phyloP scores from a whole-genome alignment of 1,140 invertebrate species.

The Nymphalis io region DNA sequence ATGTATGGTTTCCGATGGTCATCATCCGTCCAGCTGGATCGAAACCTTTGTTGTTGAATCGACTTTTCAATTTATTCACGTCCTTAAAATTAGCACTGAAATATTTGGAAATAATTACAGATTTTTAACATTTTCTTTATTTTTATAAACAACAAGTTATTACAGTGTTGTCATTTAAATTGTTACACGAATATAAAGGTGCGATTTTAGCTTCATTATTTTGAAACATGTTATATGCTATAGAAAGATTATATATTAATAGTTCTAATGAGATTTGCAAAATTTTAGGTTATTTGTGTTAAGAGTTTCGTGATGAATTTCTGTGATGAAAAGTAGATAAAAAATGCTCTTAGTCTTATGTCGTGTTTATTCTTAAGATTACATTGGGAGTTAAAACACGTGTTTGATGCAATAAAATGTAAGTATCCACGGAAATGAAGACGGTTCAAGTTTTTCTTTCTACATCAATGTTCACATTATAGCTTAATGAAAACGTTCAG shows the following conservation, averaged over 20 bases:
- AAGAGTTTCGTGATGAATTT: too few species aligned
- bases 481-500: slow-evolving; percentile 21
- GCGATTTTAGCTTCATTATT: too few species aligned
- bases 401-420: slow-evolving; percentile 33
- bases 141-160: not conserved
- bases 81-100: slow-evolving; percentile 6
- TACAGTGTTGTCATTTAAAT: not conserved
- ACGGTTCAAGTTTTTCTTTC: slow-evolving; percentile 36
- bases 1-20: slow-evolving; percentile 53
- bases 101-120: not conserved
- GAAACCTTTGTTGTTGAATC: slow-evolving; percentile 15
- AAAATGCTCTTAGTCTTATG: not conserved
- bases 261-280: too few species aligned
- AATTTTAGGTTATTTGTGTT: too few species aligned
- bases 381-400: slow-evolving; percentile 25
- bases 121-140: not conserved
- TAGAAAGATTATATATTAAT: too few species aligned
- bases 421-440: slow-evolving; percentile 35
- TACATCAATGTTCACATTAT: slow-evolving; percentile 24
- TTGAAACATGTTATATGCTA: too few species aligned
- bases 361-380: not conserved
- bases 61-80: slow-evolving; percentile 1
- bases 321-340: too few species aligned
- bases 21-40: slow-evolving; percentile 37
- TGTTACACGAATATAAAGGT: not conserved